These are phyloP conservation scores for Bombus affinis DNA, from an alignment of 1,140 invertebrate genomes.

Conservation along the genomic window DNA sequence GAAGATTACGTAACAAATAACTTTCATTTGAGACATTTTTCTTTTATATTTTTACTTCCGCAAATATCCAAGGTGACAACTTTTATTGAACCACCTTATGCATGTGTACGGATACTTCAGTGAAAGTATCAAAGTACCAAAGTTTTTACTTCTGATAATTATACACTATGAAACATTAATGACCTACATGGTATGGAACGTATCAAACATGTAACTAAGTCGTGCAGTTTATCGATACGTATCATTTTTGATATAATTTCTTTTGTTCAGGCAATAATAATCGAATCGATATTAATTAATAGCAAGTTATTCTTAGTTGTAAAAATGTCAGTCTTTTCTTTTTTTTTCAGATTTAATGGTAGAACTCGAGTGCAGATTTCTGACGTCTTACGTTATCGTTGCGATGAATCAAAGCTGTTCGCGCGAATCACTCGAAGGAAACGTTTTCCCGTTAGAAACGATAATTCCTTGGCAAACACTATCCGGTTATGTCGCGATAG, in stretches of 20 bases:
- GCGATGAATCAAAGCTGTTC: conserved; percentile 4
- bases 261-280: neutral
- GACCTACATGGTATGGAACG: neutral
- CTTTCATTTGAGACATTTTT: neutral
- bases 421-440: neutral
- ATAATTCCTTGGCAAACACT: conserved; percentile 12
- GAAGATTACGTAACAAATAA: neutral
- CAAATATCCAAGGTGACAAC: neutral
- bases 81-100: neutral
- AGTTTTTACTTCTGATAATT: neutral
- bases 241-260: neutral
- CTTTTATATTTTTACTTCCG: neutral
- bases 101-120: neutral
- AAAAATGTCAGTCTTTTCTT: neutral
- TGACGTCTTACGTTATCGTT: neutral
- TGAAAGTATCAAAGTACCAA: neutral
- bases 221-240: neutral
- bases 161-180: neutral
- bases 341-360: neutral
- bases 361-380: neutral
- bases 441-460: conserved; percentile 3
- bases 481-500: conserved; percentile 3
- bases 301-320: neutral
- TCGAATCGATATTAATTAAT: neutral
- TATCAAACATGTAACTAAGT: neutral